Evolutionary conservation across 1,140 invertebrate genomes (phyloP), one percentile per base, ranked within the genome.

Genomic region (Nebria ingens): DNA sequence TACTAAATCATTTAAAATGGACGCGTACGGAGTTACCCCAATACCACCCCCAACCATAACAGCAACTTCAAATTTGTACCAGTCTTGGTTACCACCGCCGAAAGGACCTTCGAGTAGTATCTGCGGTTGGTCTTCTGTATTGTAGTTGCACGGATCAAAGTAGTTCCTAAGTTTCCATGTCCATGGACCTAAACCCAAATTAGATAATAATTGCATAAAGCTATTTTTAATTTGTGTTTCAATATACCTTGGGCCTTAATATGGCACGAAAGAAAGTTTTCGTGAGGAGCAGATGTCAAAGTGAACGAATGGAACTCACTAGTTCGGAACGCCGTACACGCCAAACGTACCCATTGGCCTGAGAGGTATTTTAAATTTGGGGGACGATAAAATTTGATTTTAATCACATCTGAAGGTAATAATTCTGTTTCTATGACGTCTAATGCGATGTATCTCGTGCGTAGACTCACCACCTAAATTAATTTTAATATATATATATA

Each of bases 31-130:
- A 0, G 97, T 99, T 0, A 99, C 96, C 0, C 97, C 97, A 57
- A 99, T 99, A 12, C 97, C 97, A 11, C 94, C 97, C 0, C 97
- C 97, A 1, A 99, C 93, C 91, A 99, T 96, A 3, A 99, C 93
- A 1, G 96, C 96, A 4, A 95, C 90, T 71, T 95, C 91, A 65
- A 94, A 95, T 72, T 96, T 97, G 72, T 97, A 97, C 95, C 94
- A 98, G 72, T 98, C 96, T 70, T 99, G 97, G 73, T 99, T 99
- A 1, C 97, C 97, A 19, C 96, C 96, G 0, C 97, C 97, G 65
- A 97, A 99, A 0, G 97, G 97, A 0, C 97, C 97, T 72, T 98
- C 96, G 49, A 99, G 83, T 52, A 93, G 83, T 58, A 87, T 85
- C 69, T 93, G 89, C 1, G 94, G 91, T 67, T 89, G 83, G 62